A percentile compares a stretch with the other conserved stretches of the same genome.
Evolutionary conservation across 2,113 vertebrate species (phyloP).

Genomic region (Bucco capensis): DNA sequence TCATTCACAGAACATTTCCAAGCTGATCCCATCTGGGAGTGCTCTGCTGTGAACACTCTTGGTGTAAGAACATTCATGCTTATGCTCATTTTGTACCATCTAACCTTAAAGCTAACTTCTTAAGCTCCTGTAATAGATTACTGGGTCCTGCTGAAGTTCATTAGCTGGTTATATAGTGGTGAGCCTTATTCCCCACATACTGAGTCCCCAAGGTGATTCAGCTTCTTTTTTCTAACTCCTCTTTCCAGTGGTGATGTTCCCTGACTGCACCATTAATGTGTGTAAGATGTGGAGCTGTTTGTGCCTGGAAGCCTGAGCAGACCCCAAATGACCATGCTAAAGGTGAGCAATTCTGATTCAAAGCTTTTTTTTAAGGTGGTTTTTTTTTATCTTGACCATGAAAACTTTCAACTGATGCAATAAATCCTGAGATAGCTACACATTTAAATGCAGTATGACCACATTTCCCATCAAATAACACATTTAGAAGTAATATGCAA

Average conservation of each 20-base stretch:
- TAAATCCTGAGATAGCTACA: background rate
- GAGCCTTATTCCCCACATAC: background rate
- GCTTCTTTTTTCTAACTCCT: background rate
- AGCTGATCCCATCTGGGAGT: background rate
- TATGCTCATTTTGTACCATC: background rate
- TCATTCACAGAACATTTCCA: background rate
- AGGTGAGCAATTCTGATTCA: background rate
- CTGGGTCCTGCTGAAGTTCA: background rate
- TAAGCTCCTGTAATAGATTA: background rate
- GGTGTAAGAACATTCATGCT: background rate
- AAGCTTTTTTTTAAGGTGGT: background rate
- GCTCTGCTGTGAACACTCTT: too few relatives aligned
- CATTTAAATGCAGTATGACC: background rate
- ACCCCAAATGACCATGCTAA: background rate
- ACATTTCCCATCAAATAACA: background rate
- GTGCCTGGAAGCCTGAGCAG: background rate
- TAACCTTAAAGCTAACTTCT: background rate
- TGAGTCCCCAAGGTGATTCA: background rate
- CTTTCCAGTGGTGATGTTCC: background rate
- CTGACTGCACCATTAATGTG: accelerated
- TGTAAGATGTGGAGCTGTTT: background rate
- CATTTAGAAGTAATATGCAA: background rate
- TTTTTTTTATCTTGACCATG: background rate
- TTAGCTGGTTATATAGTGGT: background rate
- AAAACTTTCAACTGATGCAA: background rate